Percentiles rank a stretch among this genome's conserved stretches.
phyloP scores from a whole-genome alignment of 2,797 vertebrate genomes.

The Selene dorsalis region DNA sequence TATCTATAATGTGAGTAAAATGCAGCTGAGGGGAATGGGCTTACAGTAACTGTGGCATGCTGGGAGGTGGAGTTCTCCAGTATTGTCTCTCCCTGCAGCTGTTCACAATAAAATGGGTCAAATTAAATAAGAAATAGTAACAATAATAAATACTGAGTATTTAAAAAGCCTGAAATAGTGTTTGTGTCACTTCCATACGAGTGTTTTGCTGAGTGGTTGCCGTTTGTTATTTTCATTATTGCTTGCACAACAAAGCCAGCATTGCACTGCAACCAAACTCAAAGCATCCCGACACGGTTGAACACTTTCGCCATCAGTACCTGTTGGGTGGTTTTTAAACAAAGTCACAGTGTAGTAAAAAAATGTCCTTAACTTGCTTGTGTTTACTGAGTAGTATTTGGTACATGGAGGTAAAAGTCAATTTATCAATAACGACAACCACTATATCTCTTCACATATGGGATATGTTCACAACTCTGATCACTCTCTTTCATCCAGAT shows the following conservation, averaged over 20 bases:
- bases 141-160: neutral
- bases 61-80: constrained; percentile 16
- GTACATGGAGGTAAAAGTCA: constrained; percentile 4
- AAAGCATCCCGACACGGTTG: neutral
- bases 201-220: constrained; percentile 1
- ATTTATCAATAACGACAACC: too few relatives aligned
- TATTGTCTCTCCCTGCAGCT: constrained; percentile 1
- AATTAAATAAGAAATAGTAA: neutral
- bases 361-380: neutral
- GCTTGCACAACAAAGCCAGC: constrained; percentile 3
- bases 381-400: neutral
- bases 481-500: constrained; percentile 12
- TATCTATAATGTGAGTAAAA: constrained; percentile 2
- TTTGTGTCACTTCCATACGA: neutral
- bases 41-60: neutral
- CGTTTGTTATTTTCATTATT: neutral
- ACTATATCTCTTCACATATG: constrained; percentile 25
- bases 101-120: constrained; percentile 6
- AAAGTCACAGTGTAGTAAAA: constrained; percentile 8
- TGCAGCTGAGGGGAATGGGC: constrained; percentile 7
- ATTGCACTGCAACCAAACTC: neutral
- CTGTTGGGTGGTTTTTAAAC: neutral
- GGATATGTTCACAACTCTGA: neutral
- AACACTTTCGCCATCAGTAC: neutral
- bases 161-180: constrained; percentile 29